These are phyloP conservation scores for Gnathonemus longibarbis DNA, from an alignment of 2,113 vertebrate genomes.

Conservation along the genomic window DNA sequence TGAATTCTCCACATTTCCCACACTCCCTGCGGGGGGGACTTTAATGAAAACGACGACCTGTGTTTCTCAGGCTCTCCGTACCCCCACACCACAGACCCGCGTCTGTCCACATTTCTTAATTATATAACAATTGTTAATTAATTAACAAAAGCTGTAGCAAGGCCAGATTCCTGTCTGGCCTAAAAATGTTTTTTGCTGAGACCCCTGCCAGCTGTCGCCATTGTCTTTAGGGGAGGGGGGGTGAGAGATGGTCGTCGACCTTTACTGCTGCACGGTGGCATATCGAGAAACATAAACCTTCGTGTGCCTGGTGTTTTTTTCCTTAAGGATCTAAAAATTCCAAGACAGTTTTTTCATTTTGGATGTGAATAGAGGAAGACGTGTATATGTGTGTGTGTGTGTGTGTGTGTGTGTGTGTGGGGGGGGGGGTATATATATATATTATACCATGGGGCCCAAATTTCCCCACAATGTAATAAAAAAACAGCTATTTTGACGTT, in stretches of 20 bases:
- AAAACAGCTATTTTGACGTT: too few relatives aligned
- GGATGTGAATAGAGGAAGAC: not conserved
- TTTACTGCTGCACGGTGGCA: not conserved
- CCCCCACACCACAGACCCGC: not conserved
- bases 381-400: not conserved
- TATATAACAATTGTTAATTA: constrained; percentile 1
- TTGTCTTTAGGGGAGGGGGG: not conserved
- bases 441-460: too few relatives aligned
- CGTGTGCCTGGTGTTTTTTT: not conserved
- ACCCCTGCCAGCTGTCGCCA: not conserved
- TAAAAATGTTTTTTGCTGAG: not conserved
- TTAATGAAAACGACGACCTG: not conserved
- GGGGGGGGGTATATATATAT: too few relatives aligned
- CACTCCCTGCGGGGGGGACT: not conserved
- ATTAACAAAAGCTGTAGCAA: not conserved
- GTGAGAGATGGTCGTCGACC: not conserved
- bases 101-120: not conserved
- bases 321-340: not conserved
- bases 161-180: not conserved
- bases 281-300: not conserved
- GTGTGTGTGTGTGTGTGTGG: too few relatives aligned
- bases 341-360: not conserved
- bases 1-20: not conserved
- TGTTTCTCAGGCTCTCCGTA: too few relatives aligned
- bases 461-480: too few relatives aligned